Evolutionary conservation across 2,113 vertebrate species (phyloP), one percentile per base, ranked within the genome.

Genomic region (Pteronura brasiliensis): DNA sequence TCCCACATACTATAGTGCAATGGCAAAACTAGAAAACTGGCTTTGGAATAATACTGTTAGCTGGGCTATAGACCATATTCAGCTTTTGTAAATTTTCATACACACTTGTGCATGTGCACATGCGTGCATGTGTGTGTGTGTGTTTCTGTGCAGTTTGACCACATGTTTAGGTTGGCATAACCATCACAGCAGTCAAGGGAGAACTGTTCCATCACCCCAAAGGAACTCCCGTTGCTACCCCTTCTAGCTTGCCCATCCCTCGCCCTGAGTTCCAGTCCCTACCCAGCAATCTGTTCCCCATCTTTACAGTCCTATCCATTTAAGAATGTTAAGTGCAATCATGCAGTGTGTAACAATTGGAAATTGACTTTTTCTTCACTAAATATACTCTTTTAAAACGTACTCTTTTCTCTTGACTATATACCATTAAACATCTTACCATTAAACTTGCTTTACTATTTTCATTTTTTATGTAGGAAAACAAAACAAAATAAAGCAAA

Each of bases 391-490:
- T 80, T 83, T 74, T 14, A 82, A 94, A 80, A 18, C 0, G 1
- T 69, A 31, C 23, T 69, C 21, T 90, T 84, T 88, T 88, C 34
- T 88, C 21, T 82, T 52, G 1, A 83, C 15, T 49, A 4, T 36
- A 21, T 10, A 61, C 31, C 13, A 27, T 52, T 52, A 57, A 85
- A 42, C 57, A 82, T 49, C 21, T 88, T 97, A 57, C 49, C 65
- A 82, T 67, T 91, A 47, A 55, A 77, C 1, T 61, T 93, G 49
- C 11, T 77, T 86, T 89, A 9, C 17, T 80, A 12, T 90, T 83
- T 86, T 67, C 27, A 52, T 49, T n/a, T 69, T 96, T 95, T 87
- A 59, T 65, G 39, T 55, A 55, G 20, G 23, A 79, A 96, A 95
- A 89, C 0, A 81, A 84, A 71, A 49, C 29, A 89, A n/a, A 93